A percentile compares a stretch with the other conserved stretches of the same genome.
Conservation (phyloP, 1,140 invertebrate species). For the Drosophila kurseongensis region DNA sequence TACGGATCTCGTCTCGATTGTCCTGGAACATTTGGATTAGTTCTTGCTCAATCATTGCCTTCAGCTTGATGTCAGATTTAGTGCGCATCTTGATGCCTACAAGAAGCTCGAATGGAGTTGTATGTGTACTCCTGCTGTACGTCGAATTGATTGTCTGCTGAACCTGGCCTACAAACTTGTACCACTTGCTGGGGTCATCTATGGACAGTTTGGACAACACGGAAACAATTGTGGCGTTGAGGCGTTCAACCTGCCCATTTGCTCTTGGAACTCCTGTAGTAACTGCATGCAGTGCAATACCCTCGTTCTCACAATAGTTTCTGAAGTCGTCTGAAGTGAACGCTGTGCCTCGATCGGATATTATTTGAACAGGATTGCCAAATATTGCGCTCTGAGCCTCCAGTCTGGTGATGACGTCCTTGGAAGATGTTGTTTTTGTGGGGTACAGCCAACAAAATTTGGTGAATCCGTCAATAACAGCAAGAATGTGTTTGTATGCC, state of each 20-base stretch:
- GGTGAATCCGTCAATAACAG: slow-evolving; percentile 7
- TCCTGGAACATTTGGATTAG: too few species aligned
- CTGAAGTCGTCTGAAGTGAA: not conserved
- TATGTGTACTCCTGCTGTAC: too few species aligned
- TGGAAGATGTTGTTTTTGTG: too few species aligned
- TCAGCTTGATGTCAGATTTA: too few species aligned
- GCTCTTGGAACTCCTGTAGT: not conserved
- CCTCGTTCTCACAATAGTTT: not conserved
- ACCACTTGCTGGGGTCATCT: slow-evolving; percentile 3
- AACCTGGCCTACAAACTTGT: slow-evolving; percentile 5
- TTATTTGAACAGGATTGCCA: not conserved
- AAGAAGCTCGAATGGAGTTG: too few species aligned
- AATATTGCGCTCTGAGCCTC: not conserved
- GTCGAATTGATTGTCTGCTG: not conserved
- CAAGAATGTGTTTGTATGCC: slow-evolving; percentile 1
- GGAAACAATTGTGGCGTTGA: too few species aligned
- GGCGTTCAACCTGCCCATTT: slow-evolving; percentile 8
- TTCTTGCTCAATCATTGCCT: too few species aligned
- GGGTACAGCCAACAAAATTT: not conserved
- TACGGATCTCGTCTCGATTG: too few species aligned
- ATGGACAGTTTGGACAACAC: slow-evolving; percentile 9
- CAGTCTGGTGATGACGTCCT: not conserved
- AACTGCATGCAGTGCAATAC: not conserved
- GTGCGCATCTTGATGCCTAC: too few species aligned
- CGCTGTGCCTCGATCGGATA: not conserved